Percentiles rank a stretch among this genome's conserved stretches.
These are phyloP conservation scores for Gryon sp. DNA, from an alignment of 1,140 invertebrate species.

Conservation along the genomic window DNA sequence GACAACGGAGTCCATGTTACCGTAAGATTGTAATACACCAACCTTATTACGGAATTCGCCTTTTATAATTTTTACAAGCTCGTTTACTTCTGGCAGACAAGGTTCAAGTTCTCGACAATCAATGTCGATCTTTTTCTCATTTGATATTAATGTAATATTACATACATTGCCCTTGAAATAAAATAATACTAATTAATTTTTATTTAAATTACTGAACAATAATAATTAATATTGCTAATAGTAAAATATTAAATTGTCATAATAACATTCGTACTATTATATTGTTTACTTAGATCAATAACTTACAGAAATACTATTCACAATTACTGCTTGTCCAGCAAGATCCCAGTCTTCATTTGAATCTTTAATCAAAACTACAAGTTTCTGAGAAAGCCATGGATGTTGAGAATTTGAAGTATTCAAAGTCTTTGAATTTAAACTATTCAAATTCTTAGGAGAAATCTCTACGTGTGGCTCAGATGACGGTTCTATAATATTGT, in stretches of 20 bases:
- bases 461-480: too few relatives aligned
- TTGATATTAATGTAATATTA: neutral
- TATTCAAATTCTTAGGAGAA: too few relatives aligned
- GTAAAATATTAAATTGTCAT: too few relatives aligned
- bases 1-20: neutral
- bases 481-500: too few relatives aligned
- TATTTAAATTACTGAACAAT: too few relatives aligned
- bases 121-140: neutral
- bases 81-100: neutral
- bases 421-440: too few relatives aligned
- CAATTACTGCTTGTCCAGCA: constrained; percentile 91
- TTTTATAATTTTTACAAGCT: neutral
- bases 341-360: constrained; percentile 90
- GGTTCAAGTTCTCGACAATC: neutral
- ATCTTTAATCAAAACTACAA: constrained; percentile 91
- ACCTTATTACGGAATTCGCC: neutral
- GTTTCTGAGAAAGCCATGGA: constrained; percentile 95
- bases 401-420: constrained; percentile 68
- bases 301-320: constrained; percentile 89
- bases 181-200: neutral
- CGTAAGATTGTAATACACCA: neutral
- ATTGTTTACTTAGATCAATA: neutral
- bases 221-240: too few relatives aligned
- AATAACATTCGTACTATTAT: too few relatives aligned
- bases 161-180: neutral